These are phyloP conservation scores for Rotaria magnacalcarata DNA, from an alignment of 2,888 invertebrate species.

Conservation along the genomic window DNA sequence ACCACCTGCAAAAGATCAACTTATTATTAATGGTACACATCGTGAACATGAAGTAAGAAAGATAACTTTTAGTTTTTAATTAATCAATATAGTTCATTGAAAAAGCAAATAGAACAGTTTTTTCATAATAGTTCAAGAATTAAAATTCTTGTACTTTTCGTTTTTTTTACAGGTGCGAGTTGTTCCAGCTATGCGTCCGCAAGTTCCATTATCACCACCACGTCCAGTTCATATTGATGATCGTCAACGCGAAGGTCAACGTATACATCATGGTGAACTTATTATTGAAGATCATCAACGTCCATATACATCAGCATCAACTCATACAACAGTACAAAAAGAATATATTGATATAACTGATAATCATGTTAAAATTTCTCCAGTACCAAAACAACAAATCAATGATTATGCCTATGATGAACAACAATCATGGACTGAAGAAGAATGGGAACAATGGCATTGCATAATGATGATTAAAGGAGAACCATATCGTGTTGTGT, in stretches of 20 bases:
- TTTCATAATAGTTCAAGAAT: not conserved
- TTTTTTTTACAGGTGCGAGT: not conserved
- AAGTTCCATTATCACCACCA: not conserved
- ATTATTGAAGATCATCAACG: constrained; percentile 7
- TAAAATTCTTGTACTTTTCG: not conserved
- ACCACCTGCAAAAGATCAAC: constrained; percentile 19
- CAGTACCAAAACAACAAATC: not conserved
- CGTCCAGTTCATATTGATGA: constrained; percentile 7
- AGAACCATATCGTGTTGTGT: constrained; percentile 16
- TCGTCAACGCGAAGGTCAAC: constrained; percentile 23
- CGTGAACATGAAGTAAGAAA: not conserved
- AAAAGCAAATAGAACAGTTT: not conserved
- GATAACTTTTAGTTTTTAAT: not conserved
- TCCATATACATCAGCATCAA: not conserved
- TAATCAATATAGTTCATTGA: not conserved
- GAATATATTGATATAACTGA: constrained; percentile 29
- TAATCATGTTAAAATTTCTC: not conserved
- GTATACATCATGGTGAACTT: constrained; percentile 34
- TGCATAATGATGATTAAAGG: constrained; percentile 15
- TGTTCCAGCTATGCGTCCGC: not conserved
- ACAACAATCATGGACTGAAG: constrained; percentile 33
- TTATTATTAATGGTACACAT: constrained; percentile 18
- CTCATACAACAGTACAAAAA: not conserved
- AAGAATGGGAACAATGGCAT: constrained; percentile 37
- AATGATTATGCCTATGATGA: not conserved